A percentile compares a stretch with the other conserved stretches of the same genome.
These are phyloP conservation scores for Eurytoma adleriae DNA, from an alignment of 2,888 invertebrate genomes.

Conservation along the genomic window DNA sequence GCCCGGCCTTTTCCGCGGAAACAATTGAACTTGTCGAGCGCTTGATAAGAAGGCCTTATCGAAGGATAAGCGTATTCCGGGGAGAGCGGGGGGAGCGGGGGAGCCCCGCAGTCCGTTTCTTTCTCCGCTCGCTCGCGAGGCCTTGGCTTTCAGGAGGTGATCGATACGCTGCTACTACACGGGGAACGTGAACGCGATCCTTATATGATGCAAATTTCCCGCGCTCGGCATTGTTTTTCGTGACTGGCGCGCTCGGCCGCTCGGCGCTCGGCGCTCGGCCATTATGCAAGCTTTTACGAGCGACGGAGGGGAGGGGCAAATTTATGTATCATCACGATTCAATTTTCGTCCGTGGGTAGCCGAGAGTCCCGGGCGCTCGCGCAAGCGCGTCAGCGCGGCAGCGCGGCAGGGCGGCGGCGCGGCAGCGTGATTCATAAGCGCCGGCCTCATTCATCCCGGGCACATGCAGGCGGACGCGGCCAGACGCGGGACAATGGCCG, in stretches of 20 bases:
- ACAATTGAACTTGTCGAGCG: slow-evolving; percentile 31
- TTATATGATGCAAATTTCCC: slow-evolving; percentile 67
- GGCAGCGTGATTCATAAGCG: slow-evolving; percentile 50
- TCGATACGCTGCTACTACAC: slow-evolving; percentile 33
- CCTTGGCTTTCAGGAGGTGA: slow-evolving; percentile 40
- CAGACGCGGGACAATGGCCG: slow-evolving; percentile 35
- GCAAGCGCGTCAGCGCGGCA: no score
- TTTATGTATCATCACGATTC: slow-evolving; percentile 56
- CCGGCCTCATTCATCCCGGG: slow-evolving; percentile 47
- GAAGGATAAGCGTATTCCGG: slow-evolving; percentile 37
- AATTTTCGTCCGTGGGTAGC: slow-evolving; percentile 47
- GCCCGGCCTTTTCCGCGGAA: slow-evolving; percentile 24
- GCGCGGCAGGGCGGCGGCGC: slow-evolving; percentile 12
- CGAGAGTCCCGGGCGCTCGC: no score
- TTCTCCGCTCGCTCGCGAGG: slow-evolving; percentile 6
- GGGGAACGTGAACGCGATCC: slow-evolving; percentile 61
- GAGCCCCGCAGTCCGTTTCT: not conserved
- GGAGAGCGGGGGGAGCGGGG: not conserved
- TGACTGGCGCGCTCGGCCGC: slow-evolving; percentile 32
- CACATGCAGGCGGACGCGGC: not conserved
- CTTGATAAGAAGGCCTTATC: slow-evolving; percentile 23
- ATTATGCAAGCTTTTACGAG: slow-evolving; percentile 56
- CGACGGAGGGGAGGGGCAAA: slow-evolving; percentile 34
- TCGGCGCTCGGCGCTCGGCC: slow-evolving; percentile 29
- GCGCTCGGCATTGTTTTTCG: slow-evolving; percentile 45